These are phyloP conservation scores for Phaethornis superciliosus DNA, from an alignment of 2,113 vertebrate species.

Conservation along the genomic window DNA sequence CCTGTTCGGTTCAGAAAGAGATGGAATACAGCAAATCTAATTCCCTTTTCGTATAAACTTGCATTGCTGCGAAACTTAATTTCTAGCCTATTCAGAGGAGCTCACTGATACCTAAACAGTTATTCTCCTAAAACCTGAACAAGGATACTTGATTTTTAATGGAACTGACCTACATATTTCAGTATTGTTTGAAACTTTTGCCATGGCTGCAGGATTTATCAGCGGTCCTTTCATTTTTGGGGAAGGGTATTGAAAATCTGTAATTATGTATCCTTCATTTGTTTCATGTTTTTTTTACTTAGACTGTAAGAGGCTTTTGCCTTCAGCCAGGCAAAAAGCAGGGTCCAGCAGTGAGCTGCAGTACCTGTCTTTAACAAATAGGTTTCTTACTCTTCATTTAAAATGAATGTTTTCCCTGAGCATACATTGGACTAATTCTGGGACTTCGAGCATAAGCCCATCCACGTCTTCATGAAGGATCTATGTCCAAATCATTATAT, in stretches of 20 bases:
- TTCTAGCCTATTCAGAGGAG: constrained; percentile 80
- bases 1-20: constrained; percentile 81
- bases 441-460: constrained; percentile 73
- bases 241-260: constrained; percentile 69
- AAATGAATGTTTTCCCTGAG: constrained; percentile 67
- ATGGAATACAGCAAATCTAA: constrained; percentile 81
- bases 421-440: constrained; percentile 76
- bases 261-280: constrained; percentile 75
- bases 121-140: constrained; percentile 80
- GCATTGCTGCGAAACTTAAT: constrained; percentile 80
- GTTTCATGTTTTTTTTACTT: constrained; percentile 75
- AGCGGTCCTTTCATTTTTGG: constrained; percentile 73
- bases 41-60: constrained; percentile 81
- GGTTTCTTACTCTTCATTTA: constrained; percentile 75
- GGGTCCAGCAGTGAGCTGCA: constrained; percentile 76
- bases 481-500: constrained; percentile 79
- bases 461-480: constrained; percentile 77
- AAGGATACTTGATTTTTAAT: constrained; percentile 79
- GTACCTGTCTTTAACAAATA: constrained; percentile 76
- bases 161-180: constrained; percentile 82
- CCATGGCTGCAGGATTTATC: constrained; percentile 87
- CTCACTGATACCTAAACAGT: constrained; percentile 80
- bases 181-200: constrained; percentile 89
- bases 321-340: constrained; percentile 81
- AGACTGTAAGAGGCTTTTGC: constrained; percentile 83